Percentiles rank a stretch among this genome's conserved stretches.
These are phyloP conservation scores for Trypoxylus dichotomus DNA, from an alignment of 1,140 invertebrate species.

Conservation along the genomic window DNA sequence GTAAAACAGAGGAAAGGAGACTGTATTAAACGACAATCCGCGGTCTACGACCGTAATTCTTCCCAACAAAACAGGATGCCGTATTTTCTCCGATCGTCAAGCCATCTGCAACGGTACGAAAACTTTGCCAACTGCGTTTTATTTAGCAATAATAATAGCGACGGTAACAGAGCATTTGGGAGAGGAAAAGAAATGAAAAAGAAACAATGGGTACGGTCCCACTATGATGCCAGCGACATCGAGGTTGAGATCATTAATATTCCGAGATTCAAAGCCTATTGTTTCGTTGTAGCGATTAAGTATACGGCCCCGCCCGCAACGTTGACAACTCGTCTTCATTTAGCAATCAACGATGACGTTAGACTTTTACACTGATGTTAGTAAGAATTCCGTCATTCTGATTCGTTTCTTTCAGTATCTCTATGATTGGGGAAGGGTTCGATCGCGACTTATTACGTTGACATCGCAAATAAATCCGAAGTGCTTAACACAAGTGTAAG, in stretches of 20 bases:
- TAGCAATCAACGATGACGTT: not conserved
- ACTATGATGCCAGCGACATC: not conserved
- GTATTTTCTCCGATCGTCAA: not conserved
- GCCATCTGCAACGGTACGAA: not conserved
- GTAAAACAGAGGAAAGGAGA: not conserved
- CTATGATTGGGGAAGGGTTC: no score
- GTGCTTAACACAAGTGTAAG: no score
- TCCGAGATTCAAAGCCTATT: not conserved
- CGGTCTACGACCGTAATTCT: not conserved
- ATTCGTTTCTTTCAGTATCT: no score
- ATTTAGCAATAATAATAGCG: not conserved
- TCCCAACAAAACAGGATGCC: not conserved
- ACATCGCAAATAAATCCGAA: no score
- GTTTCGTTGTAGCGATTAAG: not conserved
- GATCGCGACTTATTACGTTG: no score
- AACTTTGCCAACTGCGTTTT: not conserved
- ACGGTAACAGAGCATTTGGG: not conserved
- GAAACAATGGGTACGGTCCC: not conserved
- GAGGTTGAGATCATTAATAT: not conserved
- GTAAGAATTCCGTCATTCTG: no score
- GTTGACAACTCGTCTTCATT: not conserved
- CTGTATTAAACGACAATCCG: not conserved
- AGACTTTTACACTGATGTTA: no score
- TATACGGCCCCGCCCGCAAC: not conserved
- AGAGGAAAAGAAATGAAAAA: not conserved